Conservation (phyloP, 2,797 vertebrate genomes). For the Siniperca undulata region DNA sequence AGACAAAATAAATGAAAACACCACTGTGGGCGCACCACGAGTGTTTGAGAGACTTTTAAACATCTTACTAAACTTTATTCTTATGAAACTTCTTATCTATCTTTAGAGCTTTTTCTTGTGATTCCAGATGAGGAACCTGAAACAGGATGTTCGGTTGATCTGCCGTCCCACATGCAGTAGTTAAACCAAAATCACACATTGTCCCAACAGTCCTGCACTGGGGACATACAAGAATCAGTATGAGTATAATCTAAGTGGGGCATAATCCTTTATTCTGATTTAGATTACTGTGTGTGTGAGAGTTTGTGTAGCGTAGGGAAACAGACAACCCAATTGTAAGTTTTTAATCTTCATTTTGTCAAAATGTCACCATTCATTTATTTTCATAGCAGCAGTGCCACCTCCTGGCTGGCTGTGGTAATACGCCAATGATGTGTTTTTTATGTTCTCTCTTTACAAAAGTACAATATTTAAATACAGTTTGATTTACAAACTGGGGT, state of each 20-base stretch:
- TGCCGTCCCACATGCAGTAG: background rate
- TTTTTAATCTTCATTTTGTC: background rate
- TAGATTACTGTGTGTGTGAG: background rate
- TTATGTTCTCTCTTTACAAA: background rate
- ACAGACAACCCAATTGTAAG: too few relatives aligned
- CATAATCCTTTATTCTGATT: background rate
- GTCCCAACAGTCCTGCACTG: constrained; percentile 77
- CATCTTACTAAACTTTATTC: background rate
- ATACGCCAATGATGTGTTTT: background rate
- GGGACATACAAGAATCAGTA: background rate
- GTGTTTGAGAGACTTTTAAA: background rate
- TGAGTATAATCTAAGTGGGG: background rate
- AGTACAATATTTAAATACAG: background rate
- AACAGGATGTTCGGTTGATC: background rate
- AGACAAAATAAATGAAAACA: background rate
- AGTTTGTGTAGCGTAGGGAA: background rate
- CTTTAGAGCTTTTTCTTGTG: background rate
- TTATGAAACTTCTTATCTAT: background rate
- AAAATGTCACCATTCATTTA: background rate
- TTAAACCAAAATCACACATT: constrained; percentile 1
- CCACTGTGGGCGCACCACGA: background rate
- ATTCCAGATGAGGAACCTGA: background rate
- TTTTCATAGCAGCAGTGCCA: constrained; percentile 30
- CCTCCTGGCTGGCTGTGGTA: constrained; percentile 27
- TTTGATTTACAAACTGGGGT: too few relatives aligned